phyloP scores from a whole-genome alignment of 1,140 invertebrate species.

The Maniola jurtina region DNA sequence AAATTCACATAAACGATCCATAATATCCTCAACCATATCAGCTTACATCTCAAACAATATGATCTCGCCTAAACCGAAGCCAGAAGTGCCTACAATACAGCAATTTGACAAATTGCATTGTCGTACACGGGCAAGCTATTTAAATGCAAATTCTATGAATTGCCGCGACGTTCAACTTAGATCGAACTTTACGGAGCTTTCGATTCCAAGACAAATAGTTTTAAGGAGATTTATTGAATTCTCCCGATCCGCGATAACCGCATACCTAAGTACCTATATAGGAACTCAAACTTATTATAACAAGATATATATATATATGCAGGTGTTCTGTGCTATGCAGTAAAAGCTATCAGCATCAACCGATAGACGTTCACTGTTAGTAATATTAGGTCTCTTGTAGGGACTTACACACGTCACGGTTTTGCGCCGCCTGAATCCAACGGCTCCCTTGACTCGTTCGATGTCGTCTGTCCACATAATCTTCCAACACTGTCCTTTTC shows the following conservation, averaged over 20 bases:
- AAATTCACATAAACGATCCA: no score
- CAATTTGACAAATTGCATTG: constrained; percentile 36
- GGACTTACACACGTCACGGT: no score
- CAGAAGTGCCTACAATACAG: constrained; percentile 19
- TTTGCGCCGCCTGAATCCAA: no score
- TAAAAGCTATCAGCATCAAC: no score
- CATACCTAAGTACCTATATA: not conserved
- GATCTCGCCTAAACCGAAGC: constrained; percentile 38
- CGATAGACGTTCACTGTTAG: no score
- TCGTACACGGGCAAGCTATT: constrained; percentile 22
- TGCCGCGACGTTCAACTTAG: constrained; percentile 6
- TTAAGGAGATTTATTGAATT: constrained; percentile 12
- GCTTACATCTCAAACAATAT: constrained; percentile 22
- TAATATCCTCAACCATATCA: not conserved
- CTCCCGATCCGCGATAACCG: not conserved
- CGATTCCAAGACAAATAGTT: constrained; percentile 13
- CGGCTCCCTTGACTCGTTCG: no score
- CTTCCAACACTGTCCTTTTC: no score
- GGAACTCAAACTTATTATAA: not conserved
- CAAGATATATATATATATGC: not conserved
- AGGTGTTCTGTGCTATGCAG: no score
- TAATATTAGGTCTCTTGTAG: no score
- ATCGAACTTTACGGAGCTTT: constrained; percentile 8
- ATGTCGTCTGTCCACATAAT: no score
- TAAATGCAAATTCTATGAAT: constrained; percentile 30